A percentile compares a stretch with the other conserved stretches of the same genome.
These are phyloP conservation scores for Caretta caretta DNA, from an alignment of 2,113 vertebrate genomes.

Conservation along the genomic window DNA sequence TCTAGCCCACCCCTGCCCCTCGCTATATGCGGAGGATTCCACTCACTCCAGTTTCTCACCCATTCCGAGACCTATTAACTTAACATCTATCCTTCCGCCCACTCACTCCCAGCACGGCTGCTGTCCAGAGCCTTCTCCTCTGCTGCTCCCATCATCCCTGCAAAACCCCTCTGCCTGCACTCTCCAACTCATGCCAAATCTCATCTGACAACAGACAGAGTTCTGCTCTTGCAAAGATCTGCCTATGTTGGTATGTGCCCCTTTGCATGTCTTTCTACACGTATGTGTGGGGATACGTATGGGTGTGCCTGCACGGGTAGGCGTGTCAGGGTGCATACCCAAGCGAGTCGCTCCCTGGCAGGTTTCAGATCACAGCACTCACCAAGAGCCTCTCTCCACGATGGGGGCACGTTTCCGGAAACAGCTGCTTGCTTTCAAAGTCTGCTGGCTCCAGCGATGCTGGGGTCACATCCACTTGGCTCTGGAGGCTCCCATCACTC, in stretches of 20 bases:
- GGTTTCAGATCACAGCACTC: accelerated
- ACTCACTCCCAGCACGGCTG: no score
- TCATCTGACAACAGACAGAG: neutral
- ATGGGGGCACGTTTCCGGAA: accelerated
- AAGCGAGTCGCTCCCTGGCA: neutral
- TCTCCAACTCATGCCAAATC: neutral
- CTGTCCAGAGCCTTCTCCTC: neutral
- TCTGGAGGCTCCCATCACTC: neutral
- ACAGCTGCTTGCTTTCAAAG: accelerated
- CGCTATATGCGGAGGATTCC: neutral
- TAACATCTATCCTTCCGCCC: neutral
- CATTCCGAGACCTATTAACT: neutral
- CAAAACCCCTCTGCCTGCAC: neutral
- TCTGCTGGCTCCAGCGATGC: neutral
- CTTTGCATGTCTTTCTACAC: accelerated
- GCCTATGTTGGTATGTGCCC: accelerated
- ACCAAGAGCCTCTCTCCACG: accelerated
- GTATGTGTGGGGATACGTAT: no score
- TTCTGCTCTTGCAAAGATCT: neutral
- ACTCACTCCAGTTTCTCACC: neutral
- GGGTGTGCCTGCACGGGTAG: no score
- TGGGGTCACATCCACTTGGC: neutral
- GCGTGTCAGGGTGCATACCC: neutral
- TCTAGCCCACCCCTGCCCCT: neutral
- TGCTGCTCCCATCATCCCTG: neutral